Evolutionary conservation across 2,797 vertebrate genomes (phyloP).

Genomic region (Ibycter americanus): DNA sequence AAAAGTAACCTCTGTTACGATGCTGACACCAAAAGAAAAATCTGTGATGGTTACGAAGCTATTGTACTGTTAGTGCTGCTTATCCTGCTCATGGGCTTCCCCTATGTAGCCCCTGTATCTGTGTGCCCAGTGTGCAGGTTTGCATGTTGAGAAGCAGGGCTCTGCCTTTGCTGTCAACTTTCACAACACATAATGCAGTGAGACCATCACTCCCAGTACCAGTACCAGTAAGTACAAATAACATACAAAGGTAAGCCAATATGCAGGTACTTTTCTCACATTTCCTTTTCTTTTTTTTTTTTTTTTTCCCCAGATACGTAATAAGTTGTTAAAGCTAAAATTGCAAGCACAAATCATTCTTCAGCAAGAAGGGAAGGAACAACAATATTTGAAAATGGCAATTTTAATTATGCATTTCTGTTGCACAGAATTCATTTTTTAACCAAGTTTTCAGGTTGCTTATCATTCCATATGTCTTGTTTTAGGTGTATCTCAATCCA

Average conservation of each 20-base stretch:
- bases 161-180: neutral
- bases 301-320: too few relatives aligned
- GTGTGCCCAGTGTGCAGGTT: neutral
- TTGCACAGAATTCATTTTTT: neutral
- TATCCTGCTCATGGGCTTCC: neutral
- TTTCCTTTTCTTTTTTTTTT: neutral
- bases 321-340: neutral
- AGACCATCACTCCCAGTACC: neutral
- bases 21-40: neutral
- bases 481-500: neutral
- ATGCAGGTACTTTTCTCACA: neutral
- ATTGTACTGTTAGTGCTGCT: neutral
- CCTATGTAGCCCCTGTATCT: too few relatives aligned
- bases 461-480: neutral
- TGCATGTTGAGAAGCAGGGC: neutral
- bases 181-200: fast-evolving
- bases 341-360: neutral
- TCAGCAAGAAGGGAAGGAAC: neutral
- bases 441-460: neutral
- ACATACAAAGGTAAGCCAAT: neutral
- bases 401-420: neutral
- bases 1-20: neutral
- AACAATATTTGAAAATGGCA: neutral
- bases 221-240: neutral
- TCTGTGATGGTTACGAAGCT: neutral